Percentiles rank a stretch among this genome's conserved stretches.
Conservation (phyloP, 2,797 vertebrate species). For the Cuniculus paca region DNA sequence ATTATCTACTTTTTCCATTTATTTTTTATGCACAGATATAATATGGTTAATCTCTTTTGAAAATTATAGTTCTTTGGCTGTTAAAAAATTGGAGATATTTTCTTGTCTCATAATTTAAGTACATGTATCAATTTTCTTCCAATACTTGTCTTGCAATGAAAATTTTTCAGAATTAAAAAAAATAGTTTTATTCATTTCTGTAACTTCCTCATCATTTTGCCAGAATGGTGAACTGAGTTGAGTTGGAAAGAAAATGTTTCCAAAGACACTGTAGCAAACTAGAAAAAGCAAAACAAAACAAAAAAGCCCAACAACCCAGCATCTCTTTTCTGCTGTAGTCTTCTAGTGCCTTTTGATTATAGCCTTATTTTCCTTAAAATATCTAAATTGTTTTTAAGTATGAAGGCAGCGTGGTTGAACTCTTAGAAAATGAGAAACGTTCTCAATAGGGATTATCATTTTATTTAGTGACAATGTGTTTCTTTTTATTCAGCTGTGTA, state of each 20-base stretch:
- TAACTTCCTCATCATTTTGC: conserved; percentile 16
- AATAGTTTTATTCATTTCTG: neutral
- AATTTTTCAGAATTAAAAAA: conserved; percentile 24
- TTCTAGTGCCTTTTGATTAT: conserved; percentile 38
- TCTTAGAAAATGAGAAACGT: conserved; percentile 28
- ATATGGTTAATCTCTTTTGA: neutral
- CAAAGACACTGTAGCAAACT: neutral
- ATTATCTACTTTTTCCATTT: conserved; percentile 11
- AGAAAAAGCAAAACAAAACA: neutral
- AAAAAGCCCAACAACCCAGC: neutral
- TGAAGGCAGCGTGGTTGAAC: neutral
- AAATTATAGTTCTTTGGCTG: conserved; percentile 28
- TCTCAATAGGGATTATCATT: neutral
- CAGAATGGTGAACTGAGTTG: neutral
- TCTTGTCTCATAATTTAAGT: conserved; percentile 8
- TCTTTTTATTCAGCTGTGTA: conserved; percentile 8
- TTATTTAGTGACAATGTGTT: neutral
- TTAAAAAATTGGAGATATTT: conserved; percentile 10
- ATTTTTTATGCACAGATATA: neutral
- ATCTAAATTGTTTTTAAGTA: conserved; percentile 52
- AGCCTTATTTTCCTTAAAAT: neutral
- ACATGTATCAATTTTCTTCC: conserved; percentile 24
- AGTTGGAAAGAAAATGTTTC: neutral
- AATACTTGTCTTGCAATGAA: conserved; percentile 36
- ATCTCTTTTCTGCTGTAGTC: neutral